Evolutionary conservation across 2,797 vertebrate genomes (phyloP).

Genomic region (Myotis myotis): DNA sequence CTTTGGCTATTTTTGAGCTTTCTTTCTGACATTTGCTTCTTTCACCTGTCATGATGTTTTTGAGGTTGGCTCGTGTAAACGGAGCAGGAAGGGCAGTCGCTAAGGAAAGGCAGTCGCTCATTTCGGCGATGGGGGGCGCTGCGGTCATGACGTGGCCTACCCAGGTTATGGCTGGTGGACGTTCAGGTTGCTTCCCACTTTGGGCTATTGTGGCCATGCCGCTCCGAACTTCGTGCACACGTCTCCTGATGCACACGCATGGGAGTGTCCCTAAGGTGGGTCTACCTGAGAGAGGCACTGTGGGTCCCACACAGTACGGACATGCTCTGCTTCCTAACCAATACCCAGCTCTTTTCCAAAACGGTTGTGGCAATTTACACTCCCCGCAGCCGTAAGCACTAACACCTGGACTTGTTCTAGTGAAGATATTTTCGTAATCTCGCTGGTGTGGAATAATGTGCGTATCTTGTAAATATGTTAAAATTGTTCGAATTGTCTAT

Average conservation of each 20-base stretch:
- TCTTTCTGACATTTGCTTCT: slow-evolving; percentile 14
- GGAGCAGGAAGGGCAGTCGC: background rate
- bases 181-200: background rate
- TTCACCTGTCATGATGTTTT: background rate
- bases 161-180: background rate
- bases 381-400: background rate
- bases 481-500: background rate
- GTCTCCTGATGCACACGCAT: background rate
- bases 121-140: rapidly evolving
- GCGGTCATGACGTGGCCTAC: background rate
- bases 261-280: background rate
- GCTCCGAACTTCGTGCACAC: background rate
- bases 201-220: background rate
- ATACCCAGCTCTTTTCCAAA: background rate
- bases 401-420: background rate
- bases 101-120: background rate
- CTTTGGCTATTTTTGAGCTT: background rate
- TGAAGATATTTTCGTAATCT: background rate
- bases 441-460: background rate
- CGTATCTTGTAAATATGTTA: background rate
- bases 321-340: background rate
- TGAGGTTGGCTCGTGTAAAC: background rate
- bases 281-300: background rate
- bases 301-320: rapidly evolving
- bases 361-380: background rate